Conservation (phyloP, 2,888 invertebrate genomes). For the Lasioglossum calceatum region DNA sequence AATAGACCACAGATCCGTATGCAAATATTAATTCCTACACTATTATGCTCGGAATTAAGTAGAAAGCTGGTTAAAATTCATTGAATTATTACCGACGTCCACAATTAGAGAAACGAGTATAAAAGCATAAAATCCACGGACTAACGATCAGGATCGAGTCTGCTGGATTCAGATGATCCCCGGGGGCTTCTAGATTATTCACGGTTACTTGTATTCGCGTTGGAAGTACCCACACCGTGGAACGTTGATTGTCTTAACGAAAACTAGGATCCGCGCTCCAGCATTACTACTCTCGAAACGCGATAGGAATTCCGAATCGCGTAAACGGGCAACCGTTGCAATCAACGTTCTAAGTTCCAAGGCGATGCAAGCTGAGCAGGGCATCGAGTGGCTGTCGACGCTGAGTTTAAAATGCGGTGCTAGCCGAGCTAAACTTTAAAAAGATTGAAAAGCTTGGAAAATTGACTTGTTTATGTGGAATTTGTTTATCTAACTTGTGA, state of each 20-base stretch:
- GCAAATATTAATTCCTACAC: not conserved
- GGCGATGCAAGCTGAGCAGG: not conserved
- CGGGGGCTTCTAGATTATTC: not conserved
- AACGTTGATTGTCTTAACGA: not conserved
- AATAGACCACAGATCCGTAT: not conserved
- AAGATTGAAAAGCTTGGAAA: not conserved
- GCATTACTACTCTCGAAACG: not conserved
- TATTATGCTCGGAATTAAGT: not conserved
- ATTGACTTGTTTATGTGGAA: not conserved
- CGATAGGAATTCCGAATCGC: not conserved
- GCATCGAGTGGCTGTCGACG: not conserved
- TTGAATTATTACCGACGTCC: not conserved
- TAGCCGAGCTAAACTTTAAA: not conserved
- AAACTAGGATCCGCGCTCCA: not conserved
- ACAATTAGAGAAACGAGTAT: not conserved
- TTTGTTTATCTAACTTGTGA: too few species aligned
- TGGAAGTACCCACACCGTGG: not conserved
- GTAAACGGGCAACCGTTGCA: not conserved
- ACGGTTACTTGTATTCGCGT: not conserved
- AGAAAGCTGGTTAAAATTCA: not conserved
- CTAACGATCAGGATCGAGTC: not conserved
- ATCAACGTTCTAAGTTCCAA: not conserved
- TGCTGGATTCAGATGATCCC: not conserved
- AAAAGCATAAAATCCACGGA: not conserved
- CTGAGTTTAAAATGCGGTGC: not conserved